Evolutionary conservation across 2,888 invertebrate species (phyloP), one percentile per base, ranked within the genome.

Genomic region (Plutella xylostella): DNA sequence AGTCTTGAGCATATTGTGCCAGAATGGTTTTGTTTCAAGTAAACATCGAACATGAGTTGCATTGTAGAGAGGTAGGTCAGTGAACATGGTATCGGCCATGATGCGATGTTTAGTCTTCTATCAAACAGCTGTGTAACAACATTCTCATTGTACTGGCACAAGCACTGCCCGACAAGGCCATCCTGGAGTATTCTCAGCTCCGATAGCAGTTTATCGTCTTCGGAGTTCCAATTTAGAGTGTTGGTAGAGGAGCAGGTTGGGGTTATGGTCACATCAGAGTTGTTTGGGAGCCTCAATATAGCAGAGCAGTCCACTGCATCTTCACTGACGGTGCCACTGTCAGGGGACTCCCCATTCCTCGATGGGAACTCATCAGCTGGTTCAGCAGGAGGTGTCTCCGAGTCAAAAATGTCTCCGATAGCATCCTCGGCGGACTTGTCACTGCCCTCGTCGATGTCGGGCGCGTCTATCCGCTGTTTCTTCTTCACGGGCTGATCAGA

Each of bases 401-500:
- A 60, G 46, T 82, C 77, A 43, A 74, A 83, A 51, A 82, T 72
- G 46, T 82, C 78, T 20, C 72, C 68, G 28, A 79, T 65, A 41
- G 72, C 78, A 50, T 85, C 85, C 48, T 87, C 86, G 18, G 84
- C 71, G 44, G 86, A 86, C 44, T 80, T 77, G 48, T 83, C 84
- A 43, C 77, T 73, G 21, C 67, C 72, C 51, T 87, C 87, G 52
- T 88, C 88, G 41, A 86, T 85, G 50, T 87, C 86, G 9, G 87
- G 86, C 7, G 85, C 85, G 55, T 90, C 89, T 55, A 92, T 89
- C 63, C 92, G 88, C 67, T 91, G 89, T 68, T 93, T 90, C 84
- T 94, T 94, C 69, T 92, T 93, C 58, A 91, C 90, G 55, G 94
- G 94, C 79, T 93, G 93, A 76, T 92, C 91, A 56, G 89, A 89